Evolutionary conservation across 2,113 vertebrate species (phyloP), one percentile per base, ranked within the genome.

Genomic region (Anser cygnoides): DNA sequence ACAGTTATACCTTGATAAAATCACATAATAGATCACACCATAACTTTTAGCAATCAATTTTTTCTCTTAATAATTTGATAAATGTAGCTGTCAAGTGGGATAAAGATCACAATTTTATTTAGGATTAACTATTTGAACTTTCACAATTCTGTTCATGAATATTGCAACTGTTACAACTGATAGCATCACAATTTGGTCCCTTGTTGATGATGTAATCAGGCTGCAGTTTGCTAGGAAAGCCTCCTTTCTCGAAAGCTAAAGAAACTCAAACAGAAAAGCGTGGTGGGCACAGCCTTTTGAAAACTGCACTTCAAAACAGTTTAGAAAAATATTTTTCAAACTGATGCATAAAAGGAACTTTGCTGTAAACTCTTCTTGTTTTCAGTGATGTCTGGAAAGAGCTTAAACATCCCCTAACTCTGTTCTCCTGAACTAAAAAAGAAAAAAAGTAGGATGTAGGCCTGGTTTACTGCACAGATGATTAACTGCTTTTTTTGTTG

Each of bases 21-120:
- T 97, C 96, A 96, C 61, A 93, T 87, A 96, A 97, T 95, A 97
- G 96, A 97, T 97, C 96, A 97, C 76, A 92, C 88, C 91, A 66
- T 96, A 98, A 98, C 96, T 97, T 97, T 96, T 88, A 92, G 96
- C 75, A 96, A 97, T 97, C 96, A 97, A 96, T 95, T 97, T 97
- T 96, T 96, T 72, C 87, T 92, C 71, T 97, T 97, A 98, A 97
- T 98, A 98, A 97, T 98, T 97, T 98, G 97, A 98, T 97, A 97
- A 97, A 98, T 97, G 97, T 95, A 92, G 93, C 96, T 98, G 97
- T 97, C 97, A 96, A 94, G 63, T 84, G 41, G 88, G 97, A 98
- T 98, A 97, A 98, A 97, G 94, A 98, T 98, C 97, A 98, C 87
- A 97, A 93, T 97, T 97, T 97, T 96, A 87, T 88, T 96, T 96